These are phyloP conservation scores for Perca schrenkii DNA, from an alignment of 2,113 vertebrate species.

Conservation along the genomic window DNA sequence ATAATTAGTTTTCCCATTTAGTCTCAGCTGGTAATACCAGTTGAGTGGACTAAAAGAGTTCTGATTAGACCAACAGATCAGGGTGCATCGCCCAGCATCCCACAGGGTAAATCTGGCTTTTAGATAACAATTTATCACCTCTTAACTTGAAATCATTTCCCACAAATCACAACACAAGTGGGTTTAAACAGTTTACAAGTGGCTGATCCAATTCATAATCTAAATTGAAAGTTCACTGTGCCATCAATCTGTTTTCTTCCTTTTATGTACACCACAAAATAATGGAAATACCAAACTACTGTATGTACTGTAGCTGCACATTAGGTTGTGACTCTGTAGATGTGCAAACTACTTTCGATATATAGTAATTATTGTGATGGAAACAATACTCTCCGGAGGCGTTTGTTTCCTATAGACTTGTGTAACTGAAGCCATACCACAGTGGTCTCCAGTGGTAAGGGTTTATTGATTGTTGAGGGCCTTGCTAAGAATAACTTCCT, in stretches of 20 bases:
- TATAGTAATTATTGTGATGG: conserved; percentile 9
- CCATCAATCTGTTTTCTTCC: neutral
- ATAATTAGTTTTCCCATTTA: conserved; percentile 44
- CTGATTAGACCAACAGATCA: conserved; percentile 32
- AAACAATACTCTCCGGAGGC: neutral
- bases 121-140: conserved; percentile 42
- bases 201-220: conserved; percentile 4
- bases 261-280: neutral
- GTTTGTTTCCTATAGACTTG: conserved; percentile 28
- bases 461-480: conserved; percentile 63
- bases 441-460: conserved; percentile 51
- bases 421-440: conserved; percentile 55
- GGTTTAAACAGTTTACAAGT: conserved; percentile 2
- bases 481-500: conserved; percentile 44
- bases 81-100: neutral
- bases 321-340: neutral
- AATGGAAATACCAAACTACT: neutral
- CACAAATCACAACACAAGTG: neutral
- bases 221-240: neutral
- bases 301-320: neutral
- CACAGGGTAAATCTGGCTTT: conserved; percentile 47
- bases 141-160: conserved; percentile 39
- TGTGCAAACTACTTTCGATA: neutral
- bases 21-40: conserved; percentile 18
- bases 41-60: conserved; percentile 27